Base-by-base conservation (phyloP, 1,140 invertebrate genomes). In the Dolichoris vasculosae region DNA sequence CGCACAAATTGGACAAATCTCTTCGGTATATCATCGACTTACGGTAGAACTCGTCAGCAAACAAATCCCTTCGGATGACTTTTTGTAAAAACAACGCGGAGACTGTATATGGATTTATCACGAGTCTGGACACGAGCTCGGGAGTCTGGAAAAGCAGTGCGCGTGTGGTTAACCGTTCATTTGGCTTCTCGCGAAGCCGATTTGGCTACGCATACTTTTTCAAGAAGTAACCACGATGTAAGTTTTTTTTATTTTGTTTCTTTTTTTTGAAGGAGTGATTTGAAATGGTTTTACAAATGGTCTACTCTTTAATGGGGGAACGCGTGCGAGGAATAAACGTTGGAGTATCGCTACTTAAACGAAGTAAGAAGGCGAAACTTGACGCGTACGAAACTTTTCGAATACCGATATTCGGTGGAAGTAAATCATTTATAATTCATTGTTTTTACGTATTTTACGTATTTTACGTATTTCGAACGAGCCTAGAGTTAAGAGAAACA, bases 141-240 rank as follows among this genome's bases (percentile, higher is more conserved):
- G 38, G 35, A 71, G 13, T 43, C 69, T 73, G 69, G 23, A 40
- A 73, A 43, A 11, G 38, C 26, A 43, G 69, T 43, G 38, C 69
- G 23, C 17, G 23, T 73, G 69, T 73, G 69, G 69, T 73, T 73
- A 73, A 73, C 69, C 69, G 7, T 73, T 73, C 20, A 73, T 73
- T 69, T 69, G 6, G 43, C 43, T 46, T 46, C 43, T 46, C 43
- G 43, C 43, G 13, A 46, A 46, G 43, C 6, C 13, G 43, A 7
- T 46, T 59, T 59, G 55, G 4, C 69, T 73, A 20, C 38, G 38
- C 20, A 0, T 8, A 73, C 26, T 43, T 43, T 17, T 73, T 43
- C 26, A 43, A 73, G 8, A 0, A 73, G 32, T 69, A 43, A 73
- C 69, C 38, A 38, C 69, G 69, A 73, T 73, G 67, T 35, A 4